Conservation (phyloP, 64 coral and sea anemone genomes). For the Trachythela sp. region DNA sequence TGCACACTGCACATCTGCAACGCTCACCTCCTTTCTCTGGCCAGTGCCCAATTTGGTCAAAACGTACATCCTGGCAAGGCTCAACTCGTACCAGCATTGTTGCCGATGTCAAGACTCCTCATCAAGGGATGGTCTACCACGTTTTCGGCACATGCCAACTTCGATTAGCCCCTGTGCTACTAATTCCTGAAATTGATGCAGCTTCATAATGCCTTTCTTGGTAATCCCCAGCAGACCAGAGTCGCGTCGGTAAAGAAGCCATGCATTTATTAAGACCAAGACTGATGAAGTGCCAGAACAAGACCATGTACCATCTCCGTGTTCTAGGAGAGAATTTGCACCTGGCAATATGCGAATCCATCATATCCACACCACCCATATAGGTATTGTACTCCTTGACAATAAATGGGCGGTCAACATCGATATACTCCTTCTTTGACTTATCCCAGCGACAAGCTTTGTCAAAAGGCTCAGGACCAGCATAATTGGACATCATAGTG, state of each 20-base stretch:
- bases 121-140: neutral
- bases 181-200: neutral
- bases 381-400: neutral
- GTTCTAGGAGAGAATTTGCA: neutral
- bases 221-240: neutral
- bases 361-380: conserved; percentile 8
- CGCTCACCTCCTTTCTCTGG: neutral
- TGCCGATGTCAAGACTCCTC: neutral
- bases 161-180: neutral
- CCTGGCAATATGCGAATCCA: neutral
- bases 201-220: neutral
- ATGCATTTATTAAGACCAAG: neutral
- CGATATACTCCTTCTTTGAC: neutral
- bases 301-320: conserved; percentile 9
- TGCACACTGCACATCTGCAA: neutral
- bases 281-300: neutral
- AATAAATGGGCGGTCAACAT: neutral
- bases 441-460: neutral
- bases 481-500: conserved; percentile 1
- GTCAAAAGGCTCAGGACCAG: conserved; percentile 3
- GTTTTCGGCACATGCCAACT: neutral
- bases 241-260: neutral
- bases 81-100: neutral
- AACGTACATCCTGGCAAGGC: neutral
- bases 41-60: neutral